These are phyloP conservation scores for Channa striata DNA, from an alignment of 2,797 vertebrate species.

Conservation along the genomic window DNA sequence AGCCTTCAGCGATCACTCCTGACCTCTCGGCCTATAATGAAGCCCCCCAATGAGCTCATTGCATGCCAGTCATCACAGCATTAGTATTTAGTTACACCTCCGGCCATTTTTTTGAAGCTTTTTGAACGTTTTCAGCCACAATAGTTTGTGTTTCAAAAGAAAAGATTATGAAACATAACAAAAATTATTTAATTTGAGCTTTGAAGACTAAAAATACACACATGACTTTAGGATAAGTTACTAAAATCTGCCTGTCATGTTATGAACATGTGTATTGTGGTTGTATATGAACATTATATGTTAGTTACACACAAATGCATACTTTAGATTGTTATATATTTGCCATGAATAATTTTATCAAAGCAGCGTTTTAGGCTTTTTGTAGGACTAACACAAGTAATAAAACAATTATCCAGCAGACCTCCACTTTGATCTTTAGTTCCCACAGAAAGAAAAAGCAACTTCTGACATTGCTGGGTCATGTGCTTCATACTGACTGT, in stretches of 20 bases:
- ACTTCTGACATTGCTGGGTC: conserved; percentile 41
- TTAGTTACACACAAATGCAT: conserved; percentile 10
- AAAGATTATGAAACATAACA: conserved; percentile 7
- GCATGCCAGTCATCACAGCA: conserved; percentile 10
- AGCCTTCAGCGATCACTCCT: conserved; percentile 60
- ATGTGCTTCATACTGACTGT: conserved; percentile 42
- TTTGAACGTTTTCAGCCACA: conserved; percentile 5
- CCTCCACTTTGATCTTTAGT: conserved; percentile 58
- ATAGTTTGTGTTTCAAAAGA: conserved; percentile 4
- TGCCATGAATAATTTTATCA: conserved; percentile 26
- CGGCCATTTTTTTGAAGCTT: conserved; percentile 18
- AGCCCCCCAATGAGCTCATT: conserved; percentile 17
- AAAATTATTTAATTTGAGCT: neutral
- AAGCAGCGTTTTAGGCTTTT: conserved; percentile 37
- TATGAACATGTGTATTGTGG: neutral
- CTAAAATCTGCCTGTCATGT: neutral
- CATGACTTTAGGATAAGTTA: no score
- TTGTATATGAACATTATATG: neutral
- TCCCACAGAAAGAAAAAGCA: conserved; percentile 63
- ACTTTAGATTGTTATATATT: conserved; percentile 26
- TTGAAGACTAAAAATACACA: neutral
- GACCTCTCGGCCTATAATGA: conserved; percentile 64
- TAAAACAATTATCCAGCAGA: conserved; percentile 37
- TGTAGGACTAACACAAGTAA: conserved; percentile 3
- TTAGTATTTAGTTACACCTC: conserved; percentile 50